Conservation (phyloP, 2,888 invertebrate species). For the Lasius platythorax region DNA sequence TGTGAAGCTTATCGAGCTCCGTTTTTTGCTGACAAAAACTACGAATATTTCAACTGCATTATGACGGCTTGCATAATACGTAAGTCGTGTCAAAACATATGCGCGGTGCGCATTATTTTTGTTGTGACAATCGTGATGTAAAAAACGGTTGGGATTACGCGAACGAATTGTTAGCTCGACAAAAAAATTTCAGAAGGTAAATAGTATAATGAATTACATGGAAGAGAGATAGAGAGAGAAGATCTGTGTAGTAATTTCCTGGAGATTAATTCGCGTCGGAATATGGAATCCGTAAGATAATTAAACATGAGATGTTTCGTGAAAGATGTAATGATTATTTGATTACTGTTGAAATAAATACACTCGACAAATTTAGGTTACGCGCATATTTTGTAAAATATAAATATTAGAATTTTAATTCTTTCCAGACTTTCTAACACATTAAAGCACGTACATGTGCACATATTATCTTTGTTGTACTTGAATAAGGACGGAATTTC, state of each 20-base stretch:
- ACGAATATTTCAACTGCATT: not conserved
- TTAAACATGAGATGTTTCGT: not conserved
- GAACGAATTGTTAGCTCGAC: conserved; percentile 11
- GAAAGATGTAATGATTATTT: not conserved
- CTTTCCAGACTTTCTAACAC: not conserved
- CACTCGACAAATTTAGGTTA: not conserved
- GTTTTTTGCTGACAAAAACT: conserved; percentile 38
- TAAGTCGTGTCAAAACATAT: conserved; percentile 65
- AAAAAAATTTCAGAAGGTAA: conserved; percentile 1
- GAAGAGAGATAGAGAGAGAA: not conserved
- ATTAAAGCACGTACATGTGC: not conserved
- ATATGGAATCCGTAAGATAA: not conserved
- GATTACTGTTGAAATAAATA: conserved; percentile 2
- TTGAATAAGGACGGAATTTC: conserved; percentile 13
- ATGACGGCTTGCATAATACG: conserved; percentile 32
- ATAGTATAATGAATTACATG: conserved; percentile 4
- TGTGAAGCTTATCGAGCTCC: not conserved
- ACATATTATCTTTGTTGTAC: not conserved
- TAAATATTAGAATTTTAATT: not conserved
- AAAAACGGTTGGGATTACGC: conserved; percentile 56
- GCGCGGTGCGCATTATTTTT: conserved; percentile 53
- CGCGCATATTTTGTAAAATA: not conserved
- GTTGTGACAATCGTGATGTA: conserved; percentile 61
- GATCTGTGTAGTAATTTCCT: not conserved
- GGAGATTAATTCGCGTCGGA: not conserved